These are phyloP conservation scores for Noctua fimbriata DNA, from an alignment of 2,888 invertebrate species.

Conservation along the genomic window DNA sequence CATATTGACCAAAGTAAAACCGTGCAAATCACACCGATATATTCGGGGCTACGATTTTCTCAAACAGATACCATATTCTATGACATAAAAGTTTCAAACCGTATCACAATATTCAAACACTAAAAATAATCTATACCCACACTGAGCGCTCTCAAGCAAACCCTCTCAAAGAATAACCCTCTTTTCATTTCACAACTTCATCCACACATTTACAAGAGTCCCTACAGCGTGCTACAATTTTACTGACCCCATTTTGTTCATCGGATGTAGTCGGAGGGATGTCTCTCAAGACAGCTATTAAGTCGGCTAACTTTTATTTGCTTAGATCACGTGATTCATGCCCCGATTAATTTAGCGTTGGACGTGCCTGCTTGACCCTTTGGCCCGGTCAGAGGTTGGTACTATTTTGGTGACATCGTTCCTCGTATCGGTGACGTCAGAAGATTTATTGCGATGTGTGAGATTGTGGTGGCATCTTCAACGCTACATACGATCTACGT, in stretches of 20 bases:
- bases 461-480: not conserved
- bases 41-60: no score
- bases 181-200: slow-evolving; percentile 10
- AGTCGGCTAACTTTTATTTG: slow-evolving; percentile 63
- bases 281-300: slow-evolving; percentile 67
- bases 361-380: slow-evolving; percentile 49
- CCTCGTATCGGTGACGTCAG: slow-evolving; percentile 22
- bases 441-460: not conserved
- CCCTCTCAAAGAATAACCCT: slow-evolving; percentile 10
- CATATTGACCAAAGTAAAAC: no score
- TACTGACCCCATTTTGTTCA: slow-evolving; percentile 59
- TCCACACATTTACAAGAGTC: slow-evolving; percentile 32
- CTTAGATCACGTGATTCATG: slow-evolving; percentile 65
- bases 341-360: slow-evolving; percentile 60
- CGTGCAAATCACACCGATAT: not conserved
- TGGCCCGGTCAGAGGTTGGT: slow-evolving; percentile 28
- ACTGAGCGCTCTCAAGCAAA: not conserved
- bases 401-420: slow-evolving; percentile 38
- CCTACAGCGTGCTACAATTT: slow-evolving; percentile 52
- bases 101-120: not conserved
- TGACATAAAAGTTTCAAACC: not conserved
- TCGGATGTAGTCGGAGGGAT: slow-evolving; percentile 47
- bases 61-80: not conserved
- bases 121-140: not conserved
- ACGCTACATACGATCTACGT: not conserved